phyloP scores from a whole-genome alignment of 2,888 invertebrate genomes.

The Himalopsyche japonica region DNA sequence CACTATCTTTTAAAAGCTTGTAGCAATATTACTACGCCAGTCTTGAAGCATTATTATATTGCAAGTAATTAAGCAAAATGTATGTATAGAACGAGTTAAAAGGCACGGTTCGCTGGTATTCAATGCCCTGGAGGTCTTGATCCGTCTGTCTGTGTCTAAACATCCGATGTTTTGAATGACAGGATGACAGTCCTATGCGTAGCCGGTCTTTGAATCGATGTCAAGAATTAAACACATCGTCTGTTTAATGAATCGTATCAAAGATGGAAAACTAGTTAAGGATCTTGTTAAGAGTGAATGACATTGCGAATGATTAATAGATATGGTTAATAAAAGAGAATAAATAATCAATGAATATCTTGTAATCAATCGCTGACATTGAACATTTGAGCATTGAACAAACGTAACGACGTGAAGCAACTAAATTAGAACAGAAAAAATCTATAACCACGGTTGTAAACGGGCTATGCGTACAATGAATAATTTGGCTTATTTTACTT shows the following conservation, averaged over 20 bases:
- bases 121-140: not conserved
- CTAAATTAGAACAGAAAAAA: no score
- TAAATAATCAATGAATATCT: not conserved
- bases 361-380: not conserved
- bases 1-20: no score
- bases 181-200: not conserved
- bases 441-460: no score
- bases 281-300: not conserved
- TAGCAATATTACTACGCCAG: no score
- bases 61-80: no score
- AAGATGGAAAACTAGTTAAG: not conserved
- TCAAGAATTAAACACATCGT: not conserved
- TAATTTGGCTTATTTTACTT: no score
- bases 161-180: not conserved
- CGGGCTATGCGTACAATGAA: no score
- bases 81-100: no score
- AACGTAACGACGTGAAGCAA: no score
- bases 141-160: not conserved
- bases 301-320: not conserved
- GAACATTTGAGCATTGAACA: no score
- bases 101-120: not conserved
- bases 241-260: not conserved
- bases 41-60: no score
- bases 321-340: not conserved
- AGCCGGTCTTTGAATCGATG: not conserved